Evolutionary conservation across 1,140 invertebrate species (phyloP).

Genomic region (Vollenhovia emeryi): DNA sequence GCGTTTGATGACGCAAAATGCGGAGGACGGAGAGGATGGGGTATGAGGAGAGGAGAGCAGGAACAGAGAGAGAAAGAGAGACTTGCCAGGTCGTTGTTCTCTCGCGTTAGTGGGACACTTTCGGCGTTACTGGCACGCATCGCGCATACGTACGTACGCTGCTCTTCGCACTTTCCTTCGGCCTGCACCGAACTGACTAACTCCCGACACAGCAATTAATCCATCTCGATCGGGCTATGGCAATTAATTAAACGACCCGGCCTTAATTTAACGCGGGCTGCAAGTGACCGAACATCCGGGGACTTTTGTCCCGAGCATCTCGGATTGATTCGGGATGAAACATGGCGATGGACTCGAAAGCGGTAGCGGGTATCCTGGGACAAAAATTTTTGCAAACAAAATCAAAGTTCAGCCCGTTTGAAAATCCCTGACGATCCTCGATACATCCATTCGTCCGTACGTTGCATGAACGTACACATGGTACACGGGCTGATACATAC

Average conservation of each 20-base stretch:
- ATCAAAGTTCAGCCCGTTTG: not conserved
- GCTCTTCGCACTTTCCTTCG: slow-evolving; percentile 6
- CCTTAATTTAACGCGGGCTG: not conserved
- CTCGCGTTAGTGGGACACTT: slow-evolving; percentile 78
- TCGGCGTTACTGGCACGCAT: slow-evolving; percentile 76
- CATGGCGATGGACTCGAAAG: not conserved
- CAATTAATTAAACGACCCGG: slow-evolving; percentile 7
- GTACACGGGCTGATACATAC: slow-evolving; percentile 30
- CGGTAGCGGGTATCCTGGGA: too few relatives aligned
- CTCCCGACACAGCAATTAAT: slow-evolving; percentile 61
- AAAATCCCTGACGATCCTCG: slow-evolving; percentile 26
- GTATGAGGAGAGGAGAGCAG: slow-evolving; percentile 32
- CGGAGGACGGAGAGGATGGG: slow-evolving; percentile 56
- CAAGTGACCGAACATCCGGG: not conserved
- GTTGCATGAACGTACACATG: slow-evolving; percentile 61
- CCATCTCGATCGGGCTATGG: slow-evolving; percentile 52
- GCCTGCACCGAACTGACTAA: not conserved
- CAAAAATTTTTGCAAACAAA: slow-evolving; percentile 27
- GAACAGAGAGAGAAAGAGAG: slow-evolving; percentile 41
- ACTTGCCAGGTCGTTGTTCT: slow-evolving; percentile 75
- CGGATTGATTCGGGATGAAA: not conserved
- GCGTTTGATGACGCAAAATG: slow-evolving; percentile 73
- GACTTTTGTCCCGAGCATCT: not conserved
- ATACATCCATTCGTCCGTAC: slow-evolving; percentile 25
- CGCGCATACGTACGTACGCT: slow-evolving; percentile 46